These are phyloP conservation scores for Graphium colonna DNA, from an alignment of 2,888 invertebrate species.

Conservation along the genomic window DNA sequence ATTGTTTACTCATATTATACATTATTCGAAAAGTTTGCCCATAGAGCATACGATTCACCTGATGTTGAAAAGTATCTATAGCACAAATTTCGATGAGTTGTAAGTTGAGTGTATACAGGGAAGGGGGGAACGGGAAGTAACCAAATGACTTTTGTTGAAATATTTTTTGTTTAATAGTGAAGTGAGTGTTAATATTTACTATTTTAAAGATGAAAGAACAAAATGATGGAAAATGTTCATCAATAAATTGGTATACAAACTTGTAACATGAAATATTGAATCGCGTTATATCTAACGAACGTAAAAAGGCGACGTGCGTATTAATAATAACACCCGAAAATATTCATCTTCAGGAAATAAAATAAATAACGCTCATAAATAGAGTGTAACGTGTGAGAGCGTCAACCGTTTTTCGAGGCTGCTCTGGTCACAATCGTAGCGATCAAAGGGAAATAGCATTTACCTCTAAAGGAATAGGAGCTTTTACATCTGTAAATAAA, in stretches of 20 bases:
- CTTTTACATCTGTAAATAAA: background rate
- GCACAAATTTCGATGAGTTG: too few species aligned
- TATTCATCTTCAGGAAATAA: conserved; percentile 34
- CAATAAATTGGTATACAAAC: background rate
- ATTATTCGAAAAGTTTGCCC: too few species aligned
- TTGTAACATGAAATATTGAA: too few species aligned
- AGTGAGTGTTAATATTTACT: too few species aligned
- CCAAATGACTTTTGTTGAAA: too few species aligned
- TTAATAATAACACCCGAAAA: conserved; percentile 2
- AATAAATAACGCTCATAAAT: conserved; percentile 40
- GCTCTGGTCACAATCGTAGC: background rate
- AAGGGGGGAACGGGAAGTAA: too few species aligned
- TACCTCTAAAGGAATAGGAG: background rate
- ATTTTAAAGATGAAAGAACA: too few species aligned
- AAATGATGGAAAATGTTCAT: background rate
- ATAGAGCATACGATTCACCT: too few species aligned
- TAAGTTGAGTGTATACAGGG: too few species aligned
- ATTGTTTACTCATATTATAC: too few species aligned
- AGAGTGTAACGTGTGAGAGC: conserved; percentile 31
- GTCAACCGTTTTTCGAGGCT: conserved; percentile 36
- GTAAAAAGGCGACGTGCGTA: conserved; percentile 17
- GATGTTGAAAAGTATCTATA: too few species aligned
- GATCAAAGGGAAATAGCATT: conserved; percentile 2
- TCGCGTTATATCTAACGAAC: background rate
- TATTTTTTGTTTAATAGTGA: too few species aligned